Evolutionary conservation across 2,797 vertebrate species (phyloP).

Genomic region (Pipistrellus kuhlii): DNA sequence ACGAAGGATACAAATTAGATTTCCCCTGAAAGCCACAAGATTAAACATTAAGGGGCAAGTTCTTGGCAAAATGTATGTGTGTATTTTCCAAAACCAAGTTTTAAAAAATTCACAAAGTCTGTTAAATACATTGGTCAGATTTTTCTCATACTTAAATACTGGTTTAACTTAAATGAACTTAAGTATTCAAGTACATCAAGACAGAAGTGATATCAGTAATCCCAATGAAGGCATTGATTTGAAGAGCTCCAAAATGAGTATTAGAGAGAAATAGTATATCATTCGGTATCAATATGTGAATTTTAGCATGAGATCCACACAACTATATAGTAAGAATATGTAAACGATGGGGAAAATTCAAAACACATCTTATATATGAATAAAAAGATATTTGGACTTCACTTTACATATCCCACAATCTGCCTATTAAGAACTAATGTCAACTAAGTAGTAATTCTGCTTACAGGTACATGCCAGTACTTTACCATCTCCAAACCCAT

Average conservation of each 20-base stretch:
- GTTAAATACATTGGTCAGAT: constrained; percentile 61
- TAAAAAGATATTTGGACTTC: neutral
- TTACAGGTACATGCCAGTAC: neutral
- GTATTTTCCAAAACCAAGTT: constrained; percentile 78
- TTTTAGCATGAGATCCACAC: neutral
- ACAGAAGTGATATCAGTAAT: neutral
- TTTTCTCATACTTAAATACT: constrained; percentile 68
- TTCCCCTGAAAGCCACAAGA: constrained; percentile 84
- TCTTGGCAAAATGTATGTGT: constrained; percentile 76
- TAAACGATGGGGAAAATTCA: neutral
- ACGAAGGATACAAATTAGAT: constrained; percentile 85
- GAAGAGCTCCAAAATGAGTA: neutral
- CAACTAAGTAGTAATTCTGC: neutral
- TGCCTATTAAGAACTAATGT: neutral
- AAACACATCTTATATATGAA: neutral
- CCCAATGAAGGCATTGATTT: neutral
- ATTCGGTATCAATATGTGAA: neutral
- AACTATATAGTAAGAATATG: neutral
- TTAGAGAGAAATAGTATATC: neutral
- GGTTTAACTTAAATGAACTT: constrained; percentile 56
- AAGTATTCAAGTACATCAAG: constrained; percentile 60
- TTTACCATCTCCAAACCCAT: neutral
- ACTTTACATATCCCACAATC: neutral
- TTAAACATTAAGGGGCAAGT: constrained; percentile 82
- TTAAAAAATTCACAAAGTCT: constrained; percentile 65